A percentile compares a stretch with the other conserved stretches of the same genome.
phyloP scores from a whole-genome alignment of 2,888 invertebrate genomes.

The Scelioninae gen. 1 region DNA sequence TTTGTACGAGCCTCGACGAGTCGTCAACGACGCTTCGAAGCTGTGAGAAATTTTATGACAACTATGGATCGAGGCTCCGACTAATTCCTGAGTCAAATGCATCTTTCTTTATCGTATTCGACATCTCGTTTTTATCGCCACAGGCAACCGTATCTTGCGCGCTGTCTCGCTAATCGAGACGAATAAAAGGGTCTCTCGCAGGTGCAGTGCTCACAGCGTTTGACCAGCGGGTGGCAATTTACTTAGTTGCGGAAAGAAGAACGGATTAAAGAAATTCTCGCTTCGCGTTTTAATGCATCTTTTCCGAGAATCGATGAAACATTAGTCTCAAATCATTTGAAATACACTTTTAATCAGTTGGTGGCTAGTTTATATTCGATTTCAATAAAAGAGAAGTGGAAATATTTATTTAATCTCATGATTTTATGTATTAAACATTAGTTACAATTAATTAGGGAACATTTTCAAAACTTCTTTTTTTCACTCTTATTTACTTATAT shows the following conservation, averaged over 20 bases:
- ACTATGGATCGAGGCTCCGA: conserved; percentile 12
- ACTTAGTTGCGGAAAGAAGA: conserved; percentile 31
- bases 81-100: conserved; percentile 20
- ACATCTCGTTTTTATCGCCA: conserved; percentile 44
- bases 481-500: no score
- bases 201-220: conserved; percentile 79
- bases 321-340: no score
- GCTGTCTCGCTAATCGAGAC: conserved; percentile 59
- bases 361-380: no score
- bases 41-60: conserved; percentile 57
- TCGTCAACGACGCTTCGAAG: conserved; percentile 1
- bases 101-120: conserved; percentile 38
- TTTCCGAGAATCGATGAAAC: neutral
- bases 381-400: no score
- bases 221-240: conserved; percentile 71
- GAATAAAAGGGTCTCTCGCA: conserved; percentile 74
- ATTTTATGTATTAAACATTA: no score
- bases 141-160: conserved; percentile 42
- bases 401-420: no score
- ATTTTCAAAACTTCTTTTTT: no score
- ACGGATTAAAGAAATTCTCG: neutral
- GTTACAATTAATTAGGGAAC: no score
- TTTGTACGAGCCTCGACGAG: no score
- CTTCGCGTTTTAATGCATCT: neutral
- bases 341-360: no score